These are phyloP conservation scores for Meriones unguiculatus DNA, from an alignment of 2,113 vertebrate genomes.

Conservation along the genomic window DNA sequence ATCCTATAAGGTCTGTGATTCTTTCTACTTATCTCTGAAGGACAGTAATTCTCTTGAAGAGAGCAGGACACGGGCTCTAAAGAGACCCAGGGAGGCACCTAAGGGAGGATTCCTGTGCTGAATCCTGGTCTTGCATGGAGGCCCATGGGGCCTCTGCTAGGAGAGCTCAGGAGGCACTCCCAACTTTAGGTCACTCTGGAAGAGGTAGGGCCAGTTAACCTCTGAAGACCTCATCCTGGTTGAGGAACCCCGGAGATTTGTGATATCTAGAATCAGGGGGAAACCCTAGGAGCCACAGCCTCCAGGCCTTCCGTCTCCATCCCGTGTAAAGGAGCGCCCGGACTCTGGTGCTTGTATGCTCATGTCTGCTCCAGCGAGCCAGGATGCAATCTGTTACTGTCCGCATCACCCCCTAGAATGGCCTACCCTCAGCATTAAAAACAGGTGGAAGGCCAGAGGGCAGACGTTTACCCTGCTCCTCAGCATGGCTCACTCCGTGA, in stretches of 20 bases:
- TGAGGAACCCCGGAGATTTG: neutral
- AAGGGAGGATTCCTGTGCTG: neutral
- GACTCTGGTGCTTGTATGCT: neutral
- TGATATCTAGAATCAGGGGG: neutral
- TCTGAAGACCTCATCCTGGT: neutral
- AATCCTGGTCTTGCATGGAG: neutral
- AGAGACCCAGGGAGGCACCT: neutral
- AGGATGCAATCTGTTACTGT: too few relatives aligned
- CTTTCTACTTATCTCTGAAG: neutral
- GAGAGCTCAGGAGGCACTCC: neutral
- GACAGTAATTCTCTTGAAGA: neutral
- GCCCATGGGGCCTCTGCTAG: neutral
- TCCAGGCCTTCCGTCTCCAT: neutral
- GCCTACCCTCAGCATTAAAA: neutral
- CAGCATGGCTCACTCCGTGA: too few relatives aligned
- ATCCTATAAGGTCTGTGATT: neutral
- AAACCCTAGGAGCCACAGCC: neutral
- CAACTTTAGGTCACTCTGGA: neutral
- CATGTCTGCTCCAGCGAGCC: neutral
- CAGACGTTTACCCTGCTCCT: neutral
- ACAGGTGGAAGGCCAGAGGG: neutral
- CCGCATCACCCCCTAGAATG: neutral
- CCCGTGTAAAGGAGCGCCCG: neutral
- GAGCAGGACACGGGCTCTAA: neutral
- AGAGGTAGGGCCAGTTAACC: neutral